Evolutionary conservation across 2,113 vertebrate species (phyloP), one percentile per base, ranked within the genome.

Genomic region (Sterrhoptilus dennistouni): DNA sequence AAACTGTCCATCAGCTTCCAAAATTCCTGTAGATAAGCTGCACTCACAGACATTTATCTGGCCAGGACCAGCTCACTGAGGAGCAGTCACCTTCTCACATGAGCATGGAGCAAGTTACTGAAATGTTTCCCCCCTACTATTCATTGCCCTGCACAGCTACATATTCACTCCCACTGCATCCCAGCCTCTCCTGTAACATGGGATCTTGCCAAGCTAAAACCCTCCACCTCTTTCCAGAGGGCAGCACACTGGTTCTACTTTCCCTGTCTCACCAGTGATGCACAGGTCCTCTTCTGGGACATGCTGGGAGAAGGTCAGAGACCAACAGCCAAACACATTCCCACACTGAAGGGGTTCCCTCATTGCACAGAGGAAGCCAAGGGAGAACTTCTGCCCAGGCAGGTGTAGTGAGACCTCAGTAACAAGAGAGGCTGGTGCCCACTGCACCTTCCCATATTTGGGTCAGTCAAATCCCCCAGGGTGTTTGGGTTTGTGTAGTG

Each of bases 131-230:
- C 27, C 40, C 12, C 9, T 8, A 7, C 8, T 49, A 4, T 10
- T 66, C 36, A 5, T 2, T 66, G 31, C 47, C 31, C 23, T 20
- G 19, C 45, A 49, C 54, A 72, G 54, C 54, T 44, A 22, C 81
- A 53, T 35, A 38, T 31, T 52, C 0, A 0, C 17, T 61, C 18
- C 15, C n/a, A 14, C 0, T 40, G 29, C 59, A 69, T 19, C 49
- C n/a, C 64, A 61, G 13, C 12, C 42, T 53, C 45, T 83, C 54
- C 68, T 31, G 27, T 33, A 45, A 64, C 29, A 27, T 7, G 13
- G 13, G 19, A 36, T 36, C 14, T 81, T 42, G 33, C 17, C 12
- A 57, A 49, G 31, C 7, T 29, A 36, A 88, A 42, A 25, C 7
- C 27, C 9, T 2, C 2, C 40, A 40, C 6, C 29, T 53, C 61